Evolutionary conservation across 2,888 invertebrate species (phyloP).

Genomic region (Lissonota sp.): DNA sequence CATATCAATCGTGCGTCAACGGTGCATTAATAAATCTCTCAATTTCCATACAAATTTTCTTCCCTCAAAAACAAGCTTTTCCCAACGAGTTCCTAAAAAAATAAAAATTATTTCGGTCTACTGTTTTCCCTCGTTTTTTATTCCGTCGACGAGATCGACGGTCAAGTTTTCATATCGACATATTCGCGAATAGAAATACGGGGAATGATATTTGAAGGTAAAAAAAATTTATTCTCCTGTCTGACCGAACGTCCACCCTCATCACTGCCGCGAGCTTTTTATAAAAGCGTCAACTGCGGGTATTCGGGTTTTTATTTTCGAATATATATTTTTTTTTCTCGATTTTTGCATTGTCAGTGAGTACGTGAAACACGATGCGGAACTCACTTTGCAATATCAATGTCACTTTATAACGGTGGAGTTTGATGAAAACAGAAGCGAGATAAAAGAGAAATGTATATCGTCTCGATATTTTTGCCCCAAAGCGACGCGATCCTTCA

Average conservation of each 20-base stretch:
- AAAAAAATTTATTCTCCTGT: background rate
- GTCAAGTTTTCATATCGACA: background rate
- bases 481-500: no score
- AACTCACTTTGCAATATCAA: no score
- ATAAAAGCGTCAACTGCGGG: background rate
- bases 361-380: no score
- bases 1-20: no score
- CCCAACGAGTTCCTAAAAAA: background rate
- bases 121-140: background rate
- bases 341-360: background rate
- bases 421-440: no score
- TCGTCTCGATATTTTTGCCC: no score
- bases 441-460: no score
- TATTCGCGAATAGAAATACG: background rate
- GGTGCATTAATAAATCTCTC: no score
- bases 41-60: no score
- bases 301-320: background rate
- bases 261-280: constrained; percentile 11
- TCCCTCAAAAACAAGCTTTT: no score
- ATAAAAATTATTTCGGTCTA: background rate
- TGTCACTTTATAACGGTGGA: no score
- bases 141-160: background rate
- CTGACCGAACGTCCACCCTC: background rate
- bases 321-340: background rate
- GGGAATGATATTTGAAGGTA: background rate